Percentiles rank a stretch among this genome's conserved stretches.
Conservation (phyloP, 2,888 invertebrate species). For the Conus canariensis region DNA sequence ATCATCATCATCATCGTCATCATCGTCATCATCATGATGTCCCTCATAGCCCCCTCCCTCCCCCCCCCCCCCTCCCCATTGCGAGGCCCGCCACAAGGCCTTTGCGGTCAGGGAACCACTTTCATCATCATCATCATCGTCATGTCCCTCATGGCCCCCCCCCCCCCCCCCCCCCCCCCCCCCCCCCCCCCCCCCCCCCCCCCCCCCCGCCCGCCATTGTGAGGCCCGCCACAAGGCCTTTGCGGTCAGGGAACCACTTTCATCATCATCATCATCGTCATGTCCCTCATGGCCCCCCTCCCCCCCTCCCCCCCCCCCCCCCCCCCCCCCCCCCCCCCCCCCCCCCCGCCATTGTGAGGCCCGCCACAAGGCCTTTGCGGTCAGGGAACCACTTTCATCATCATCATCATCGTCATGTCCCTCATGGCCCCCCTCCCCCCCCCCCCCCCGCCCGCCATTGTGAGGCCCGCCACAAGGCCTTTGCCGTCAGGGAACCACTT, state of each 20-base stretch:
- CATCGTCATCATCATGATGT: too few species aligned
- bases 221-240: not conserved
- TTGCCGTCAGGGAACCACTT: slow-evolving; percentile 18
- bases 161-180: too few species aligned
- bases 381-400: not conserved
- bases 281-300: not conserved
- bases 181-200: too few species aligned
- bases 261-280: slow-evolving; percentile 25
- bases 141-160: not conserved
- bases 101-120: not conserved
- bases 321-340: too few species aligned
- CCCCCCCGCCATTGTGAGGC: not conserved
- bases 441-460: not conserved
- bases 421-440: not conserved
- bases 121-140: too few species aligned
- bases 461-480: slow-evolving; percentile 5
- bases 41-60: slow-evolving; percentile 7
- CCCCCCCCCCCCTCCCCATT: too few species aligned
- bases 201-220: not conserved
- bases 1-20: slow-evolving; percentile 31
- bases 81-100: not conserved
- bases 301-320: too few species aligned
- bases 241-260: slow-evolving; percentile 7
- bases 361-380: not conserved
- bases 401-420: slow-evolving; percentile 32